A percentile compares a stretch with the other conserved stretches of the same genome.
phyloP scores from a whole-genome alignment of 1,140 invertebrate species.

The Glossosoma conforme region DNA sequence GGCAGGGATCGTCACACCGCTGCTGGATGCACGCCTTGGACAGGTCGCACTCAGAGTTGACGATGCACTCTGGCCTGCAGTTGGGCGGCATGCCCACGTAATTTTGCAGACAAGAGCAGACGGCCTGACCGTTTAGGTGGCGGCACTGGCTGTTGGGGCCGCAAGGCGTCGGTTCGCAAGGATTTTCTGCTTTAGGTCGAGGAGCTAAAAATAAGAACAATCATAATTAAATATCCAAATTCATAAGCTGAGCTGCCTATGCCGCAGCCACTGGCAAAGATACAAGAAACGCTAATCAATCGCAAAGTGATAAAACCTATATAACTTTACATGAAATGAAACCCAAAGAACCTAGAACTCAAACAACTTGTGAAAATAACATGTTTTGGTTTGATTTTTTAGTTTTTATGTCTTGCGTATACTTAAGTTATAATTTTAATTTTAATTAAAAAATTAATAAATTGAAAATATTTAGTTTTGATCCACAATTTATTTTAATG shows the following conservation, averaged over 20 bases:
- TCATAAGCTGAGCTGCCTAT: too few species aligned
- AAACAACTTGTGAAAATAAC: too few species aligned
- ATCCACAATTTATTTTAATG: too few species aligned
- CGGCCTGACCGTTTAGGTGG: conserved; percentile 63
- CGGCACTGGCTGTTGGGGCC: conserved; percentile 73
- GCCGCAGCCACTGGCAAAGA: too few species aligned
- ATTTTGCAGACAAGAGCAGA: conserved; percentile 67
- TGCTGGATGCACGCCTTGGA: conserved; percentile 70
- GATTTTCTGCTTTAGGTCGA: conserved; percentile 57
- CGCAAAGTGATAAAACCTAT: too few species aligned
- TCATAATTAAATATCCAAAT: too few species aligned
- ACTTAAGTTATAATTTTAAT: conserved; percentile 4
- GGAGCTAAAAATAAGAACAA: conserved; percentile 43
- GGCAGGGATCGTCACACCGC: conserved; percentile 76
- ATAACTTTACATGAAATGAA: too few species aligned
- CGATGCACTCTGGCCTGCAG: conserved; percentile 70
- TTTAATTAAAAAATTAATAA: conserved; percentile 12
- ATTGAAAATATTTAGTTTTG: too few species aligned
- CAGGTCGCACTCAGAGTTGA: conserved; percentile 67
- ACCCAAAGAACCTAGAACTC: too few species aligned
- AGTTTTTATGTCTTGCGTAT: too few species aligned
- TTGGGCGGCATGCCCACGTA: conserved; percentile 67
- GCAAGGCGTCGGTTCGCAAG: conserved; percentile 70
- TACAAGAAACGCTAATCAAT: conserved; percentile 5
- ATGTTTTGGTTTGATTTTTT: not conserved